Base-by-base conservation (phyloP, 1,140 invertebrate species). In the Anoplophora glabripennis region DNA sequence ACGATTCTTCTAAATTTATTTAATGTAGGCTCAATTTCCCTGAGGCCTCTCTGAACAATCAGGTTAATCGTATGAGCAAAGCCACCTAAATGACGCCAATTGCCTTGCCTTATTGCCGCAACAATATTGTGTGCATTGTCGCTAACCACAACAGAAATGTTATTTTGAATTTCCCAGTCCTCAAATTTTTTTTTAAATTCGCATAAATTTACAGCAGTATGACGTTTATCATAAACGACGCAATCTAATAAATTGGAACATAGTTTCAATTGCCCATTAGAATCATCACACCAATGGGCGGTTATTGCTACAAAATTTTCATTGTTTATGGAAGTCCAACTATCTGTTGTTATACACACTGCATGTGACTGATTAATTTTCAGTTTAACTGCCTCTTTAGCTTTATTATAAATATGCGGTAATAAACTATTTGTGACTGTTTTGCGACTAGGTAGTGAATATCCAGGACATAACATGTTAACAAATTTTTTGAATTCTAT, bases 41-140 rank as follows among this genome's bases (percentile, higher is more conserved):
- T 45, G 7, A 59, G 8, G 1, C 48, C 48, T 28, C 36, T 53
- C 44, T 59, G 48, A 4, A 53, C 47, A 15, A 59, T 8, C 11
- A 59, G 18, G 40, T 59, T 53, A 5, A 59, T 10, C 3, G 37
- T 11, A 45, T 59, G 57, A 41, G 57, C 57, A 53, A 59, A 59
- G 44, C 57, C 52, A 7, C 38, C 15, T 14, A 9, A 15, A 14
- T 17, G 17, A 9, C 18, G 46, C 51, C 51, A 53, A 9, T 12
- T 33, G 10, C 36, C 51, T 11, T 12, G 15, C 15, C 34, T 17
- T 33, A 59, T 34, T 5, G 57, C 49, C 52, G 47, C 48, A 36
- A 45, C 7, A 14, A 59, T 59, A 59, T 59, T 59, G 28, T 36
- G 12, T 4, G 57, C 57, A 14, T 53, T 53, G 28, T 59, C 47